Base-by-base conservation (phyloP, 2,888 invertebrate genomes). In the Lymantria monacha region DNA sequence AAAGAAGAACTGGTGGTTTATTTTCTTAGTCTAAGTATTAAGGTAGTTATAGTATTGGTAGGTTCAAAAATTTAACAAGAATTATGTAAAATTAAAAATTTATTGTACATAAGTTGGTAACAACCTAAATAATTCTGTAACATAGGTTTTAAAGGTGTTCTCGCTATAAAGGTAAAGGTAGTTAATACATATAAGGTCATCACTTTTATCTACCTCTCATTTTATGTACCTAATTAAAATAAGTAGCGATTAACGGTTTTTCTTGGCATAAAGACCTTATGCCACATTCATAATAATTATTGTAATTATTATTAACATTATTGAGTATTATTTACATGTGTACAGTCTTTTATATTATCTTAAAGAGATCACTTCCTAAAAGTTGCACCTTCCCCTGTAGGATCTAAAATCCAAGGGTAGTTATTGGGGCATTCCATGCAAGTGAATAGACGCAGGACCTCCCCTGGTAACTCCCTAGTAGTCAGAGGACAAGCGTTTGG, bases 341-440 rank as follows among this genome's bases (percentile, higher is more conserved):
- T 89, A 90, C 91, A 91, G 91, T 91, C 91, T 91, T 91, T 87
- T 83, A 73, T 76, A 72, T 80, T 85, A 85, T 80, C 72, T 79
- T 87, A 83, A 70, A 85, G 90, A 90, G 87, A 91, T 94, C 94
- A 95, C 91, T 95, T 94, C 90, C 93, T 96, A 79, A 94, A 95
- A 76, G 94, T 95, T 93, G 97, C 97, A 74, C 97, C 97, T 90
- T 98, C 97, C 74, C 97, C 98, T 76, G 97, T 97, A 61, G 97
- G 97, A 90, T 98, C 97, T 74, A 97, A 92, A 76, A 98, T 95
- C 97, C 97, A 98, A 50, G 98, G 98, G 80, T 98, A 98, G 88
- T 97, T 97, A 82, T 97, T 96, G 56, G 98, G 98, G 84, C 98
- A 98, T 85, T 98, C 97, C 96, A 97, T 97, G 87, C 98, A 98